Evolutionary conservation across 2,113 vertebrate species (phyloP).

Genomic region (Catharus bicknelli): DNA sequence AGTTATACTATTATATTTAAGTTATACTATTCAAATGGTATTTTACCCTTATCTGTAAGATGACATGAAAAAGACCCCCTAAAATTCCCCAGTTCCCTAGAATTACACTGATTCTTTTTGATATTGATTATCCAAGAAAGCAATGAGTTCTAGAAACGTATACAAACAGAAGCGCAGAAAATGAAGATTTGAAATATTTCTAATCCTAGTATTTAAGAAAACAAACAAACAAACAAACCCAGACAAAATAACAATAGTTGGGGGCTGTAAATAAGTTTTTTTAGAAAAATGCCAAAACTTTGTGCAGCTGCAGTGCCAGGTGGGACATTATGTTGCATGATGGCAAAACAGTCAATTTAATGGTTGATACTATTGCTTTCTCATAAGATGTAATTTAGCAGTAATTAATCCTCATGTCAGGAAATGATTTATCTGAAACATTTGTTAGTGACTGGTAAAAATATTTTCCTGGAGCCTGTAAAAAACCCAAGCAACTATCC

Average conservation of each 20-base stretch:
- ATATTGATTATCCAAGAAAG: neutral
- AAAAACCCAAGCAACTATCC: neutral
- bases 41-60: neutral
- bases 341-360: slow-evolving; percentile 39
- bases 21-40: neutral
- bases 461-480: neutral
- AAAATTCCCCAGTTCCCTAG: neutral
- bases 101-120: neutral
- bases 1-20: neutral
- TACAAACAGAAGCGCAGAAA: neutral
- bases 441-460: slow-evolving; percentile 43
- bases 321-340: slow-evolving; percentile 27
- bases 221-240: neutral
- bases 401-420: slow-evolving; percentile 60
- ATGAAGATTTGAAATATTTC: neutral
- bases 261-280: neutral
- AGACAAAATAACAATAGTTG: accelerated
- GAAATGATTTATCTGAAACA: slow-evolving; percentile 12
- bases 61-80: accelerated
- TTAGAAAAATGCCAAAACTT: neutral
- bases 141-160: neutral
- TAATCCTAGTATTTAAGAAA: neutral
- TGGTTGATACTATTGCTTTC: slow-evolving; percentile 35
- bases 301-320: slow-evolving; percentile 47
- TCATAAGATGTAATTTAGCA: slow-evolving; percentile 34